Evolutionary conservation across 2,797 vertebrate species (phyloP), one percentile per base, ranked within the genome.

Genomic region (Lerista edwardsae): DNA sequence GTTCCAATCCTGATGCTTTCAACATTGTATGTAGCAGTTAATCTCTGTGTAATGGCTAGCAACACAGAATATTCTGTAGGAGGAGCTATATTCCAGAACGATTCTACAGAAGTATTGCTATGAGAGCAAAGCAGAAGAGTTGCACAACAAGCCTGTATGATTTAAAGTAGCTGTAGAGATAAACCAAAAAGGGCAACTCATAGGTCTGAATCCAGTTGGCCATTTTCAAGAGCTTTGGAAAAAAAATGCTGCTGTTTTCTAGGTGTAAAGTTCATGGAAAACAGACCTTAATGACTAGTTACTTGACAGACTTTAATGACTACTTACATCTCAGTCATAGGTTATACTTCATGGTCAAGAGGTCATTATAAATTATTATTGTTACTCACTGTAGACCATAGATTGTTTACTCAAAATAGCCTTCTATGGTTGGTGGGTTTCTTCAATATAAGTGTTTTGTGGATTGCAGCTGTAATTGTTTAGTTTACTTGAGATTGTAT

Each of bases 211-310:
- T 19, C 8, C 11, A 47, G 17, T 15, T 68, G 83, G 36, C 89
- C 75, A 1, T 83, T 92, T 93, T 95, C 89, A 91, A 67, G 92
- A 91, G 91, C 93, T 95, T 95, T 55, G 51, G 19, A 55, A 55
- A 47, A 47, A 94, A 95, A 79, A 92, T 94, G 94, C 95, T 95
- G 93, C 94, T 96, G 94, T 95, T 96, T 96, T 96, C 91, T 94
- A 99, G 98, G 98, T 95, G 97, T 99, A 94, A 99, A 99, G 96
- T n/a, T n/a, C n/a, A n/a, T n/a, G n/a, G n/a, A n/a, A n/a, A n/a
- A n/a, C n/a, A n/a, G n/a, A n/a, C n/a, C n/a, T n/a, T n/a, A n/a
- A n/a, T n/a, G n/a, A n/a, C n/a, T n/a, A n/a, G n/a, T n/a, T n/a
- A n/a, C n/a, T 27, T 69, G 23, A 3, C 27, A 73, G 21, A 83